A percentile compares a stretch with the other conserved stretches of the same genome.
These are phyloP conservation scores for Bos taurus DNA, from an alignment of 2,113 vertebrate genomes.

Conservation along the genomic window DNA sequence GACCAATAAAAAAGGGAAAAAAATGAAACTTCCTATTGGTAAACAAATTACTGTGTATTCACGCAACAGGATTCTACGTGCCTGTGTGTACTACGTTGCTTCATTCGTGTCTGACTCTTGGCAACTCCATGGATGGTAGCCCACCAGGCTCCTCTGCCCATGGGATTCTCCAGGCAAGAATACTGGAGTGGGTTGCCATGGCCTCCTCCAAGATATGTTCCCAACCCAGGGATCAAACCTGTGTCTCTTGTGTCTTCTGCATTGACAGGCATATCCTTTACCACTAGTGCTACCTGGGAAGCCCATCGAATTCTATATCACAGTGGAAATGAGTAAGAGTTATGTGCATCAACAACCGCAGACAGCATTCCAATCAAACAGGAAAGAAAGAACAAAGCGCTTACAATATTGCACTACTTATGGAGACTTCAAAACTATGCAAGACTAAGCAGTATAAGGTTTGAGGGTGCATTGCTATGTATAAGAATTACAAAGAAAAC, in stretches of 20 bases:
- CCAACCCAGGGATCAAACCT: not conserved
- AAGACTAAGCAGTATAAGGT: not conserved
- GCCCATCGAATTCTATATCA: not conserved
- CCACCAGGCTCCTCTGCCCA: not conserved
- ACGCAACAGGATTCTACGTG: not conserved
- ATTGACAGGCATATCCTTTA: not conserved
- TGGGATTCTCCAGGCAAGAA: not conserved
- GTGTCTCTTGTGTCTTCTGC: not conserved
- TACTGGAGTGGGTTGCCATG: not conserved
- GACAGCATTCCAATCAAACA: not conserved
- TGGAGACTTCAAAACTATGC: not conserved
- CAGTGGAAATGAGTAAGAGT: not conserved
- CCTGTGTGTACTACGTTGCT: not conserved
- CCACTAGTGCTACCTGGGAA: not conserved
- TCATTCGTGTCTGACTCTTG: not conserved
- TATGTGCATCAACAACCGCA: rapidly evolving
- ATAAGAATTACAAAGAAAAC: not conserved
- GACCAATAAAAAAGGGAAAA: not conserved
- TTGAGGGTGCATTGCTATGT: rapidly evolving
- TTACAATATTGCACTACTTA: rapidly evolving
- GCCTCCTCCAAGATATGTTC: not conserved
- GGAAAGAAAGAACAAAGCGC: no score
- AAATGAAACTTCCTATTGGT: no score
- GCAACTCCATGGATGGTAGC: not conserved
- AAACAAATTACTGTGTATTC: not conserved